Evolutionary conservation across 2,888 invertebrate species (phyloP), one percentile per base, ranked within the genome.

Genomic region (Tetropium fuscum): DNA sequence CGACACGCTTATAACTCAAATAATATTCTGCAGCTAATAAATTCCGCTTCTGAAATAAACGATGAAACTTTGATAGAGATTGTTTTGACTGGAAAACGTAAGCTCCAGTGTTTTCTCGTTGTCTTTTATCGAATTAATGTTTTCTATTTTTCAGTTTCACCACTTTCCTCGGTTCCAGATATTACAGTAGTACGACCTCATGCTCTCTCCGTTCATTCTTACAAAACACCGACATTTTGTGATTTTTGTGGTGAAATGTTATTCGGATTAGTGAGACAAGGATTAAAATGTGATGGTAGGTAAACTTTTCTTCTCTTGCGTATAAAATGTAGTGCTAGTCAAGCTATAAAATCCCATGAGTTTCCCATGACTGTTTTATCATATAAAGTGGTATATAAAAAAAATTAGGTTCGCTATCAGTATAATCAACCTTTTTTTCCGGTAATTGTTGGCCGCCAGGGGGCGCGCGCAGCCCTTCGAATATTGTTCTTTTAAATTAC

Each of bases 181-280:
- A 68, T 89, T 76, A 88, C 89, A 60, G 85, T 84, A 70, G 84
- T 90, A 73, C 88, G 94, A 79, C 95, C 98, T 53, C 98, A 99
- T 85, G 90, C 94, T 69, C 88, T 99, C 56, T 90, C 91, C 71
- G 97, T 99, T 68, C 98, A 99, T 86, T 98, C 98, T 18, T 99
- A 98, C 85, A 98, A 97, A 86, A 93, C 95, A 70, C 99, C 99
- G 63, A 98, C 99, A 65, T 99, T 99, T 87, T 99, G 98, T 85
- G 98, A 99, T 87, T 98, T 97, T 85, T 99, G 99, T 84, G 98
- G 98, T 27, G 98, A 98, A 84, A 97, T 99, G 96, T 88, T 99
- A 22, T 98, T 98, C 84, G 99, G 99, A 2, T 87, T 99, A 68
- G 97, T 98, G 64, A 89, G 97, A 55, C 99, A 99, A 85, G 99